Evolutionary conservation across 2,888 invertebrate genomes (phyloP).

Genomic region (Calephelis perditalis): DNA sequence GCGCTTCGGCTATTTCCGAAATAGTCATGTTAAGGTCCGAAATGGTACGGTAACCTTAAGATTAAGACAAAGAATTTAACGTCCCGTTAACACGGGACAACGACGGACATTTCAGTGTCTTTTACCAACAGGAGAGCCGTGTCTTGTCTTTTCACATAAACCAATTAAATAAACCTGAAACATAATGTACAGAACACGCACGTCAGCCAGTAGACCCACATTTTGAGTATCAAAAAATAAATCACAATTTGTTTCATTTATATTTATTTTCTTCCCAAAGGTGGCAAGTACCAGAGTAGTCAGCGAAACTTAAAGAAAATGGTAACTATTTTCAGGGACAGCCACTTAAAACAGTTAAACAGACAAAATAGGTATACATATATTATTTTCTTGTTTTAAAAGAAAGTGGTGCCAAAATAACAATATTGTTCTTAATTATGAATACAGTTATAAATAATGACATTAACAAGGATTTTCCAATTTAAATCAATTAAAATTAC

Average conservation of each 20-base stretch:
- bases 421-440: not conserved
- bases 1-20: too few species aligned
- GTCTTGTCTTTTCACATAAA: too few species aligned
- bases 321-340: conserved; percentile 77
- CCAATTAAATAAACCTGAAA: too few species aligned
- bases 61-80: too few species aligned
- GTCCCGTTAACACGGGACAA: too few species aligned
- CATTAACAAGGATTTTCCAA: too few species aligned
- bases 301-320: conserved; percentile 71
- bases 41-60: too few species aligned
- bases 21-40: too few species aligned
- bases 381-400: conserved; percentile 19
- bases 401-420: conserved; percentile 18
- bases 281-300: conserved; percentile 74
- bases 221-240: conserved; percentile 40
- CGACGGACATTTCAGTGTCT: too few species aligned
- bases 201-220: not conserved
- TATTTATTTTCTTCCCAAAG: conserved; percentile 70
- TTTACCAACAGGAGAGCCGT: too few species aligned
- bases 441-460: not conserved
- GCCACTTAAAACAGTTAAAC: conserved; percentile 45
- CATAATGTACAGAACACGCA: too few species aligned
- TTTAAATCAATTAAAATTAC: too few species aligned
- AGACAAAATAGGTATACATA: not conserved
- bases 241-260: conserved; percentile 53